Percentiles rank a stretch among this genome's conserved stretches.
Evolutionary conservation across 2,797 vertebrate species (phyloP).

Genomic region (Hemibagrus guttatus): DNA sequence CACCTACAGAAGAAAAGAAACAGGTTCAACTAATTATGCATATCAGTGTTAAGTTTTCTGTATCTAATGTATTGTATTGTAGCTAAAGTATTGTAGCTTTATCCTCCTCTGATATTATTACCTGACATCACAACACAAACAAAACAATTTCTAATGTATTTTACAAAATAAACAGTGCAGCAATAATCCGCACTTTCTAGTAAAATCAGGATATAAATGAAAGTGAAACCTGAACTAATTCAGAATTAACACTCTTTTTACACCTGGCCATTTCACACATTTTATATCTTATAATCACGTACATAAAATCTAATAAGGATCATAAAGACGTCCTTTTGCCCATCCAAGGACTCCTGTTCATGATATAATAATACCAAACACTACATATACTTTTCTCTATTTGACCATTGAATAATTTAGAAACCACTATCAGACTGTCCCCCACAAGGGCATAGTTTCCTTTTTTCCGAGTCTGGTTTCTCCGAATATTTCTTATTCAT

Average conservation of each 20-base stretch:
- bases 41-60: not conserved
- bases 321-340: not conserved
- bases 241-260: not conserved
- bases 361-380: not conserved
- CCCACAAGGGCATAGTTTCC: not conserved
- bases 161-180: not conserved
- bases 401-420: not conserved
- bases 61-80: not conserved
- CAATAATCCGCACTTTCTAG: not conserved
- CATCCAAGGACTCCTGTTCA: not conserved
- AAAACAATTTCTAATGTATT: not conserved
- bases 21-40: not conserved
- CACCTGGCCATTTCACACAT: not conserved
- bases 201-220: not conserved
- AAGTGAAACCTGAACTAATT: not conserved
- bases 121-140: not conserved
- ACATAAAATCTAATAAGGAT: not conserved
- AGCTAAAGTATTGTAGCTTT: not conserved
- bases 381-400: not conserved
- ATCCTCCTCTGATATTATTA: not conserved
- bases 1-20: conserved; percentile 26
- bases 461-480: not conserved
- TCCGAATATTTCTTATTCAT: not conserved
- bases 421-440: not conserved
- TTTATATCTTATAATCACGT: not conserved